These are phyloP conservation scores for Seriola rivoliana DNA, from an alignment of 2,113 vertebrate species.

Conservation along the genomic window DNA sequence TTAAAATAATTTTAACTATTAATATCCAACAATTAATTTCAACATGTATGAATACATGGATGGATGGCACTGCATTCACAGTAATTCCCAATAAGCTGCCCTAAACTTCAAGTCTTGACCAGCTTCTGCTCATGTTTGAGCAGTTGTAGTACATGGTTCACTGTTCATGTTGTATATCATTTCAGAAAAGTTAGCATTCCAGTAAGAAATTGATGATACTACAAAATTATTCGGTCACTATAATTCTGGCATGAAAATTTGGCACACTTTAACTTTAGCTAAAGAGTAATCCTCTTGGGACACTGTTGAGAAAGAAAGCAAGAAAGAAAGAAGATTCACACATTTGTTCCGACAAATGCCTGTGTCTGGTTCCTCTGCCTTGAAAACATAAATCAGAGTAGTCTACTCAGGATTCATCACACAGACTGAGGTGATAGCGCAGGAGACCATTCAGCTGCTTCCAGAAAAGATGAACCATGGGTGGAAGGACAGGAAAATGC, in stretches of 20 bases:
- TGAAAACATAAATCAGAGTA: conserved; percentile 57
- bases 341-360: conserved; percentile 42
- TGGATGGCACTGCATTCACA: too few relatives aligned
- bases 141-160: too few relatives aligned
- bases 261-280: background rate
- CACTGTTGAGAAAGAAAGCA: too few relatives aligned
- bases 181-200: background rate
- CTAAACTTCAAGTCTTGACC: too few relatives aligned
- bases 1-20: too few relatives aligned
- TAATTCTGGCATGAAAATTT: background rate
- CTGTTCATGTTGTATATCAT: too few relatives aligned
- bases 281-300: too few relatives aligned
- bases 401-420: conserved; percentile 62
- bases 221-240: background rate
- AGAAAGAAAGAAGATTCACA: conserved; percentile 10
- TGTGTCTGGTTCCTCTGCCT: conserved; percentile 40
- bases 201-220: background rate
- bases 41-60: too few relatives aligned
- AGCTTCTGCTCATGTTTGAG: too few relatives aligned
- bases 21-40: too few relatives aligned
- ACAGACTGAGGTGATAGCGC: conserved; percentile 55
- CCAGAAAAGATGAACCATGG: conserved; percentile 37
- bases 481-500: conserved; percentile 22
- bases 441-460: conserved; percentile 40
- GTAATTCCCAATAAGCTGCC: too few relatives aligned